Evolutionary conservation across 2,888 invertebrate genomes (phyloP).

Genomic region (Chorisops tibialis): DNA sequence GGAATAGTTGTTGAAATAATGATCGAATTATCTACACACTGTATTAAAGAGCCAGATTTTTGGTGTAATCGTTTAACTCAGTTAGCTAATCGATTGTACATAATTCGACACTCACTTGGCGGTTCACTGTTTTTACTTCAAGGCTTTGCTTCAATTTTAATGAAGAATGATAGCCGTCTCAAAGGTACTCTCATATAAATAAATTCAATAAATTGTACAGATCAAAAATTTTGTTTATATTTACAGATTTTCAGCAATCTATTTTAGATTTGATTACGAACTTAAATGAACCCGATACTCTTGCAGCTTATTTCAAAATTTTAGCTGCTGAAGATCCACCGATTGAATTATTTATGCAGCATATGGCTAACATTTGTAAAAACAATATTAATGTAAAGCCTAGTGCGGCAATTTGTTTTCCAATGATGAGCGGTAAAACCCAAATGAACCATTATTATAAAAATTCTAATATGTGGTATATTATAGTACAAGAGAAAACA

Average conservation of each 20-base stretch:
- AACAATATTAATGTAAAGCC: constrained; percentile 45
- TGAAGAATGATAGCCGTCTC: constrained; percentile 42
- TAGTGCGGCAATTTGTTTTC: constrained; percentile 47
- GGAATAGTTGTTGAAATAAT: constrained; percentile 49
- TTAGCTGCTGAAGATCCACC: constrained; percentile 58
- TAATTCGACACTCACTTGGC: constrained; percentile 50
- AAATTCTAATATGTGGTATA: background rate
- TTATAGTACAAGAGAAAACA: too few species aligned
- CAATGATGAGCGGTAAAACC: constrained; percentile 41
- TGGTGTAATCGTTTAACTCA: constrained; percentile 48
- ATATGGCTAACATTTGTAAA: constrained; percentile 52
- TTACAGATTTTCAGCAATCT: constrained; percentile 62
- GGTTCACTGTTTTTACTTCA: constrained; percentile 47
- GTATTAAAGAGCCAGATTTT: constrained; percentile 41
- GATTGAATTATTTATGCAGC: constrained; percentile 57
- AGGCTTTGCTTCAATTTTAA: constrained; percentile 47
- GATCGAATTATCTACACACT: constrained; percentile 45
- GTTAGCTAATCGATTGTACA: constrained; percentile 47
- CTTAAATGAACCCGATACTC: constrained; percentile 48
- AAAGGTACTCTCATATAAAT: constrained; percentile 36
- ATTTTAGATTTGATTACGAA: constrained; percentile 61
- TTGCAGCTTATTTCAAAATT: constrained; percentile 60
- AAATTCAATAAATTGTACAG: constrained; percentile 27
- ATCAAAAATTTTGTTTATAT: constrained; percentile 28
- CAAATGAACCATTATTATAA: background rate